A percentile compares a stretch with the other conserved stretches of the same genome.
These are phyloP conservation scores for Labia minor DNA, from an alignment of 2,888 invertebrate genomes.

Conservation along the genomic window DNA sequence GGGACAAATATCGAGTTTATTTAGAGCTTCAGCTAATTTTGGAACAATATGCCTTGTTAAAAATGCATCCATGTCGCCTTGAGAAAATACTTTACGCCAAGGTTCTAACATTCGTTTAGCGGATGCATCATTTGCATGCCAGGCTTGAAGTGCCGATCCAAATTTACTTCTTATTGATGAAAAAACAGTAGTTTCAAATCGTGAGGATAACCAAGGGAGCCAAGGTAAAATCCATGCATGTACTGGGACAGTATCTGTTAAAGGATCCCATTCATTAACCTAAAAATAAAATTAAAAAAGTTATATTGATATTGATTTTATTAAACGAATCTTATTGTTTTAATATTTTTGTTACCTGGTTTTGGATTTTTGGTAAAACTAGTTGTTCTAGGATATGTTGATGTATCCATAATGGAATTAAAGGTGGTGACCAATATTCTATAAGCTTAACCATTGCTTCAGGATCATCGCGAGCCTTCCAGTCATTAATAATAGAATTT, in stretches of 20 bases:
- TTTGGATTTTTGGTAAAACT: slow-evolving; percentile 55
- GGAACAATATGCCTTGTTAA: slow-evolving; percentile 79
- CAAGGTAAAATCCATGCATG: slow-evolving; percentile 97
- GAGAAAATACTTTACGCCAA: slow-evolving; percentile 71
- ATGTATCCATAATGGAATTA: slow-evolving; percentile 73
- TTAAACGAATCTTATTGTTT: background rate
- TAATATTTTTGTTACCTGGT: background rate
- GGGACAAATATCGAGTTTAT: slow-evolving; percentile 57
- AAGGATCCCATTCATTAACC: slow-evolving; percentile 88
- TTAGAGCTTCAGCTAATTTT: slow-evolving; percentile 57
- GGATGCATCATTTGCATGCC: slow-evolving; percentile 92
- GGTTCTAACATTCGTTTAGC: slow-evolving; percentile 85
- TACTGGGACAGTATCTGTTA: slow-evolving; percentile 87
- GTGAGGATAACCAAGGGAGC: slow-evolving; percentile 69
- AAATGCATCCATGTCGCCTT: slow-evolving; percentile 67
- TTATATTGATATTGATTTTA: too few species aligned
- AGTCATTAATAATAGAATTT: slow-evolving; percentile 42
- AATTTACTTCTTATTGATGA: slow-evolving; percentile 86
- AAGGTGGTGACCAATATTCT: slow-evolving; percentile 60
- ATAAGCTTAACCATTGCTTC: slow-evolving; percentile 67
- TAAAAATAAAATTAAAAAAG: slow-evolving; percentile 39
- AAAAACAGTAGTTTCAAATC: slow-evolving; percentile 56
- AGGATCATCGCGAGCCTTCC: slow-evolving; percentile 49
- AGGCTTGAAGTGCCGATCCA: slow-evolving; percentile 74
- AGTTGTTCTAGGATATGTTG: slow-evolving; percentile 72